Conservation (phyloP, 1,140 invertebrate species). For the Drosophila rufa region DNA sequence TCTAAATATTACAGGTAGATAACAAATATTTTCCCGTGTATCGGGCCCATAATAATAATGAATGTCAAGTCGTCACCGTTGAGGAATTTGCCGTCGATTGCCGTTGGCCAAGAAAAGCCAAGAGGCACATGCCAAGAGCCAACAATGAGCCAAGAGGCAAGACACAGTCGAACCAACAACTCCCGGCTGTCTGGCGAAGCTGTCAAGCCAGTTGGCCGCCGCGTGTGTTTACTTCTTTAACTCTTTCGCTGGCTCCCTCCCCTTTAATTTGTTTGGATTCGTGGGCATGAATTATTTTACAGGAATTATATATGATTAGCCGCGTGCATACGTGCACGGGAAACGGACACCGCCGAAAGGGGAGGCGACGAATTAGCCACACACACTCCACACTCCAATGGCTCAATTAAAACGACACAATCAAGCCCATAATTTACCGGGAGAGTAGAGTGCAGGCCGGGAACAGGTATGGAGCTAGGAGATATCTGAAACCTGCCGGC, state of each 20-base stretch:
- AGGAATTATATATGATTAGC: conserved; percentile 76
- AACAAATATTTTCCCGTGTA: neutral
- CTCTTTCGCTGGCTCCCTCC: conserved; percentile 14
- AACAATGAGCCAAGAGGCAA: conserved; percentile 16
- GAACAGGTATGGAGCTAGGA: conserved; percentile 21
- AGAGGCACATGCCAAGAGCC: conserved; percentile 41
- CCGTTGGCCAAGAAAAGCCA: conserved; percentile 37
- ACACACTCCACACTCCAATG: conserved; percentile 44
- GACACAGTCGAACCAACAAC: conserved; percentile 24
- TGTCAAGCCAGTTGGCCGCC: conserved; percentile 71
- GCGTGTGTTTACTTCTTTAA: conserved; percentile 47
- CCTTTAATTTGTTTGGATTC: conserved; percentile 56
- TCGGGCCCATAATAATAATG: conserved; percentile 52
- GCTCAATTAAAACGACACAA: conserved; percentile 75
- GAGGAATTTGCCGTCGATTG: conserved; percentile 66
- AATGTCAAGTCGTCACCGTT: conserved; percentile 73
- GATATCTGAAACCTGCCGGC: conserved; percentile 5
- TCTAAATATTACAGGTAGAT: too few relatives aligned
- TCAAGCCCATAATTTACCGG: conserved; percentile 12
- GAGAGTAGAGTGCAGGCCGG: conserved; percentile 32
- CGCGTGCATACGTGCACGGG: conserved; percentile 23
- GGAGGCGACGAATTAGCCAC: conserved; percentile 24
- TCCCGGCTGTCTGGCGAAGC: conserved; percentile 74
- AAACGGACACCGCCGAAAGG: conserved; percentile 14
- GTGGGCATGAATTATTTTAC: conserved; percentile 66